A percentile compares a stretch with the other conserved stretches of the same genome.
Evolutionary conservation across 2,113 vertebrate genomes (phyloP).

Genomic region (Ochotona curzoniae): DNA sequence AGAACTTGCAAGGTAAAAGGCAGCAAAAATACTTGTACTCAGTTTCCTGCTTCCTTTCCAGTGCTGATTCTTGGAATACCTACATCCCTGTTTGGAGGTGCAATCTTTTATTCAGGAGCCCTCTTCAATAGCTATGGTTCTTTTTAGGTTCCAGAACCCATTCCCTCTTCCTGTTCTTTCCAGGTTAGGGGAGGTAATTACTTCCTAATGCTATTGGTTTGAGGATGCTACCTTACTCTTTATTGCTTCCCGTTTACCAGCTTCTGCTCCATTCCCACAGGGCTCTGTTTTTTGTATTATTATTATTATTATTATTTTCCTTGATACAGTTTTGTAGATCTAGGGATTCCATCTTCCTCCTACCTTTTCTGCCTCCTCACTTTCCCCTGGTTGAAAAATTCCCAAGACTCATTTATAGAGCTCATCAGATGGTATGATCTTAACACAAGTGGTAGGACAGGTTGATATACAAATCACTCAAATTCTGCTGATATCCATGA

Average conservation of each 20-base stretch:
- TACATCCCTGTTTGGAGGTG: background rate
- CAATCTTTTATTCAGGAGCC: background rate
- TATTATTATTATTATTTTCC: too few relatives aligned
- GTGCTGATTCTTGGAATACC: too few relatives aligned
- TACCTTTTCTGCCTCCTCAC: too few relatives aligned
- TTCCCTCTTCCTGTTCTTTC: background rate
- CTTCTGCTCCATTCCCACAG: background rate
- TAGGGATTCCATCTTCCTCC: too few relatives aligned
- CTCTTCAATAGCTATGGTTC: background rate
- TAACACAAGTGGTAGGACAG: background rate
- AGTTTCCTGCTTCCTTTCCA: background rate
- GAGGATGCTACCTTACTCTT: background rate
- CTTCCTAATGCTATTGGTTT: background rate
- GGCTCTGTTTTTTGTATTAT: background rate
- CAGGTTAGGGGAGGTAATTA: background rate
- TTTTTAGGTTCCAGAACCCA: background rate
- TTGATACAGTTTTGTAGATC: too few relatives aligned
- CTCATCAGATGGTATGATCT: background rate
- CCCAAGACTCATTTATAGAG: background rate
- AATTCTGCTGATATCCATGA: background rate
- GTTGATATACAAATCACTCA: background rate
- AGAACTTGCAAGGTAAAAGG: background rate
- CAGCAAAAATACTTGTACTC: background rate
- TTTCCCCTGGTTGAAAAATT: background rate
- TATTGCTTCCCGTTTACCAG: background rate